phyloP scores from a whole-genome alignment of 1,140 invertebrate genomes.

The Muscidifurax raptorellus region DNA sequence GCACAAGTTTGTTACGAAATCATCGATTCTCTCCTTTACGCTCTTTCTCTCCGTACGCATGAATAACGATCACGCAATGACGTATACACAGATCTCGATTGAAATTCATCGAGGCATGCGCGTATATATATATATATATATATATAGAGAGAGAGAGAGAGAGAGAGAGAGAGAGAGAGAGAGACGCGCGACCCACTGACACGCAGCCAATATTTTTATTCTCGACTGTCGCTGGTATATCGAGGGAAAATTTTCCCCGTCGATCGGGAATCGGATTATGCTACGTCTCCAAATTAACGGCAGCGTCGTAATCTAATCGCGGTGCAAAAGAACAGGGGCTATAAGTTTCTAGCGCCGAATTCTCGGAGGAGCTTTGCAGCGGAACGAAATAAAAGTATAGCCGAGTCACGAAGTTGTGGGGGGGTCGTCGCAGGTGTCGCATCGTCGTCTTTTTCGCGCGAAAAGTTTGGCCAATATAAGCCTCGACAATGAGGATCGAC shows the following conservation, averaged over 20 bases:
- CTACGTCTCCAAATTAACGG: not conserved
- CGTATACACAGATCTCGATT: not conserved
- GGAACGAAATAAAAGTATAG: not conserved
- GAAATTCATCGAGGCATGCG: not conserved
- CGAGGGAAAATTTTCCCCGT: not conserved
- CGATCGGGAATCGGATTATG: not conserved
- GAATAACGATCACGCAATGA: not conserved
- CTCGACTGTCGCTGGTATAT: too few species aligned
- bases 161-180: too few species aligned
- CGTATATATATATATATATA: too few species aligned
- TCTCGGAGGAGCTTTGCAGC: not conserved
- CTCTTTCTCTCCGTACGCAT: not conserved
- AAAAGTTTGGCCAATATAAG: slow-evolving; percentile 1
- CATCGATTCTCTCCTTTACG: not conserved
- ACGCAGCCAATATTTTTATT: not conserved
- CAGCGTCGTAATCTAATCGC: not conserved
- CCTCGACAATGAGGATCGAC: not conserved
- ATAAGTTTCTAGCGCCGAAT: not conserved
- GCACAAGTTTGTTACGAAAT: not conserved
- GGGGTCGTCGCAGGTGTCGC: not conserved
- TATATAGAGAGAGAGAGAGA: too few species aligned
- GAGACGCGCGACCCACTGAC: not conserved
- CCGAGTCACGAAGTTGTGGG: not conserved
- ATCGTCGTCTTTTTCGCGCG: not conserved
- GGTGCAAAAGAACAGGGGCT: not conserved